Percentiles rank a stretch among this genome's conserved stretches.
phyloP scores from a whole-genome alignment of 1,140 invertebrate genomes.

The Ips typographus region DNA sequence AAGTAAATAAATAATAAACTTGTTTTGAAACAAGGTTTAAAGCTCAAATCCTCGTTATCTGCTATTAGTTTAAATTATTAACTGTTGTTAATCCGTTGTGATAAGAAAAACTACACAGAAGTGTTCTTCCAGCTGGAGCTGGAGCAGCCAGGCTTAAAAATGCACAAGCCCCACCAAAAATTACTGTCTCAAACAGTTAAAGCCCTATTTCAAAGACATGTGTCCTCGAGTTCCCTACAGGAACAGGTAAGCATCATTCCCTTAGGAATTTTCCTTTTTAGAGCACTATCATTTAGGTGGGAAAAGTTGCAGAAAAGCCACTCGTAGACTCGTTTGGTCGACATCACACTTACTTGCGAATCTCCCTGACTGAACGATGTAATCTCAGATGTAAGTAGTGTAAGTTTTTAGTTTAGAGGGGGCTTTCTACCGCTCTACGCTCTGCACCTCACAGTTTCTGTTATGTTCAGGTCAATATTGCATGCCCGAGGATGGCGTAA shows the following conservation, averaged over 20 bases:
- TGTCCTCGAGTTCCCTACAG: too few relatives aligned
- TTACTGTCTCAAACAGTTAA: too few relatives aligned
- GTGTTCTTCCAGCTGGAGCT: too few relatives aligned
- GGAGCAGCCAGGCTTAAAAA: too few relatives aligned
- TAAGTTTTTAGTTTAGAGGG: background rate
- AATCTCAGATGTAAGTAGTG: constrained; percentile 87
- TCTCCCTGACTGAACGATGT: constrained; percentile 94
- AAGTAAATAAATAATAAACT: too few relatives aligned
- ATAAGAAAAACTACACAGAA: too few relatives aligned
- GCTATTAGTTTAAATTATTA: too few relatives aligned
- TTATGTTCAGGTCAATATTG: constrained; percentile 52
- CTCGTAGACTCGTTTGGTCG: constrained; percentile 84
- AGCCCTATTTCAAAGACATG: too few relatives aligned
- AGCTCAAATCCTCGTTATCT: too few relatives aligned
- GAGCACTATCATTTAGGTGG: constrained; percentile 21
- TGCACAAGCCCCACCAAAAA: too few relatives aligned
- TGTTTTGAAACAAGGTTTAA: too few relatives aligned
- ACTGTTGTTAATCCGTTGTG: too few relatives aligned
- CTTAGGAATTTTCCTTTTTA: background rate
- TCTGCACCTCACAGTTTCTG: background rate
- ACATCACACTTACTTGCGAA: constrained; percentile 89
- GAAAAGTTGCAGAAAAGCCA: constrained; percentile 48
- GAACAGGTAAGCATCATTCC: background rate
- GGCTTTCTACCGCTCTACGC: background rate
- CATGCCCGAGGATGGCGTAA: constrained; percentile 78